Conservation (phyloP, 2,888 invertebrate species). For the Acanthosoma haemorrhoidale region DNA sequence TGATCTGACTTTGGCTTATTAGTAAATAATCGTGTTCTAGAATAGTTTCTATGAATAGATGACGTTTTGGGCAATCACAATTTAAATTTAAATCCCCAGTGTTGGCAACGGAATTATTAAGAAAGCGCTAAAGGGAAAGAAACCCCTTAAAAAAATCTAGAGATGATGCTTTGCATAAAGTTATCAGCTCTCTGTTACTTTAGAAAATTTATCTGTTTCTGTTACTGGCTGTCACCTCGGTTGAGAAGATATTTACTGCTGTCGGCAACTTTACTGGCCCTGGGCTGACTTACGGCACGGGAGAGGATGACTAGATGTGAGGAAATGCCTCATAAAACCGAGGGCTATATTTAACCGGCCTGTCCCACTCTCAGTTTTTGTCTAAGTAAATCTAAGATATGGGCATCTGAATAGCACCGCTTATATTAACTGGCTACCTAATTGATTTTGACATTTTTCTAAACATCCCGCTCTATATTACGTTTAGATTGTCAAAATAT, state of each 20-base stretch:
- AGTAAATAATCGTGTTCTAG: too few relatives aligned
- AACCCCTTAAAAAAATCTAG: too few relatives aligned
- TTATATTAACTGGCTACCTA: neutral
- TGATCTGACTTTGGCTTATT: too few relatives aligned
- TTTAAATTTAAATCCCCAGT: too few relatives aligned
- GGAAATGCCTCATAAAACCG: conserved; percentile 20
- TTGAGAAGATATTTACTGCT: neutral
- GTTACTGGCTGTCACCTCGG: neutral
- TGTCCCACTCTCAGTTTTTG: neutral
- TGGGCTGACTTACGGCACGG: neutral
- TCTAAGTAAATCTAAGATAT: too few relatives aligned
- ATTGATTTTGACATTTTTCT: neutral
- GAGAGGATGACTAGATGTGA: neutral
- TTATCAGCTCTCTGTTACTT: neutral
- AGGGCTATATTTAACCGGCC: conserved; percentile 3
- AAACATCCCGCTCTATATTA: neutral
- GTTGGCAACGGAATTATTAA: neutral
- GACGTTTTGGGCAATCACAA: too few relatives aligned
- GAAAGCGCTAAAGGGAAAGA: neutral
- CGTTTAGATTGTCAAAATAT: neutral
- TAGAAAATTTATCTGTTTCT: neutral
- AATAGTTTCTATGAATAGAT: too few relatives aligned
- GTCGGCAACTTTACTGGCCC: neutral
- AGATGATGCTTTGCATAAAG: neutral
- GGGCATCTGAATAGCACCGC: neutral